Conservation (phyloP, 1,140 invertebrate species). For the Teleopsis dalmanni region DNA sequence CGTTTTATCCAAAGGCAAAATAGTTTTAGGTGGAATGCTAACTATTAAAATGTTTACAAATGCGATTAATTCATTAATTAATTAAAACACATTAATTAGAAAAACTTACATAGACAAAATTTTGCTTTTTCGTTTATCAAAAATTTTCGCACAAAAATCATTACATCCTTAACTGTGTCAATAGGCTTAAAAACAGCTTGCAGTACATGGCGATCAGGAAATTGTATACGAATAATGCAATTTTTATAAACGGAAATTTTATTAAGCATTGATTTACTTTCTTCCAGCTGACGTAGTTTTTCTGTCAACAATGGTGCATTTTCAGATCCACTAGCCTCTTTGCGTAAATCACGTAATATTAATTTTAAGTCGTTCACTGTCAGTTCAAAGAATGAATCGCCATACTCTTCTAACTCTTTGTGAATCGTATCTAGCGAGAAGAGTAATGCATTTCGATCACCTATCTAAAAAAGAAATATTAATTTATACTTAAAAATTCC, state of each 20-base stretch:
- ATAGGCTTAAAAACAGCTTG: constrained; percentile 68
- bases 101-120: constrained; percentile 68
- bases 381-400: constrained; percentile 78
- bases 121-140: constrained; percentile 52
- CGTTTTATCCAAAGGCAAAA: constrained; percentile 50
- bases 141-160: constrained; percentile 62
- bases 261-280: constrained; percentile 52
- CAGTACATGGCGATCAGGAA: constrained; percentile 70
- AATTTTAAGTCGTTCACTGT: constrained; percentile 68
- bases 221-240: constrained; percentile 69
- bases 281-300: constrained; percentile 53
- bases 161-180: constrained; percentile 59
- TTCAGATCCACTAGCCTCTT: constrained; percentile 53
- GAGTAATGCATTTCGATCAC: constrained; percentile 59
- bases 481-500: background rate
- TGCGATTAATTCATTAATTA: constrained; percentile 2
- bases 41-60: constrained; percentile 48
- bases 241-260: constrained; percentile 61
- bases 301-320: constrained; percentile 61
- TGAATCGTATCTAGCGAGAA: constrained; percentile 56
- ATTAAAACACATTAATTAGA: constrained; percentile 12
- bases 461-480: constrained; percentile 48
- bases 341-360: constrained; percentile 62
- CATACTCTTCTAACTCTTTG: constrained; percentile 55
- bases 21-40: constrained; percentile 65